Conservation (phyloP, 2,113 vertebrate species). For the Heterotilapia buettikoferi region DNA sequence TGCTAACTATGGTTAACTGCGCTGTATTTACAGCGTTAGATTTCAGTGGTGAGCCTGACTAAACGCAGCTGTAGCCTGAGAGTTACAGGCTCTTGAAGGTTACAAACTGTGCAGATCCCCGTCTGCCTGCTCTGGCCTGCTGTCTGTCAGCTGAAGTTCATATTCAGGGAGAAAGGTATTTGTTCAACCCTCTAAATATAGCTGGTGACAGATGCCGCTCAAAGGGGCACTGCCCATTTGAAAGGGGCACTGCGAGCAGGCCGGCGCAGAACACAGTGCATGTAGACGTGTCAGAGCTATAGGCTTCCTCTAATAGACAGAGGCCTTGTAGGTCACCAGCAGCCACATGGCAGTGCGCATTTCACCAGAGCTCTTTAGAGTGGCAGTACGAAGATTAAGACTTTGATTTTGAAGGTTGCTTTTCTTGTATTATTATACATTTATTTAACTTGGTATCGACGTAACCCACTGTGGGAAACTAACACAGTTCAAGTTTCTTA, state of each 20-base stretch:
- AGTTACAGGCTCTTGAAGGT: constrained; percentile 49
- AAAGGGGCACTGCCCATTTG: constrained; percentile 52
- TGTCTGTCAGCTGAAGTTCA: constrained; percentile 57
- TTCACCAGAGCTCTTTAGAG: constrained; percentile 14
- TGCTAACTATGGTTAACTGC: constrained; percentile 26
- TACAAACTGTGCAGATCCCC: constrained; percentile 27
- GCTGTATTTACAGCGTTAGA: constrained; percentile 20
- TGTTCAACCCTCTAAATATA: constrained; percentile 69
- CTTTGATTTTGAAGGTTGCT: neutral
- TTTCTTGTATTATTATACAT: neutral
- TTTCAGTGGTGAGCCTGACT: constrained; percentile 17
- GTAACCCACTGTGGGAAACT: neutral
- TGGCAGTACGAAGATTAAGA: neutral
- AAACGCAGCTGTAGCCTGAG: constrained; percentile 23
- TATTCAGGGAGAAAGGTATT: constrained; percentile 60
- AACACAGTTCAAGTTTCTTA: neutral
- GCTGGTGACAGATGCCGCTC: constrained; percentile 66
- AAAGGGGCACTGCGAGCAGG: constrained; percentile 36
- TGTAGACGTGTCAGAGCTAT: constrained; percentile 39
- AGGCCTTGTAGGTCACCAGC: constrained; percentile 20
- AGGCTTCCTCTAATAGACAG: constrained; percentile 29
- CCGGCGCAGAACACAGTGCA: neutral
- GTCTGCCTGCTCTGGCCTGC: constrained; percentile 4
- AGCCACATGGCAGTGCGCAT: neutral
- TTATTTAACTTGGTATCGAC: neutral